Percentiles rank a stretch among this genome's conserved stretches.
These are phyloP conservation scores for Stenodema calcarata DNA, from an alignment of 2,888 invertebrate genomes.

Conservation along the genomic window DNA sequence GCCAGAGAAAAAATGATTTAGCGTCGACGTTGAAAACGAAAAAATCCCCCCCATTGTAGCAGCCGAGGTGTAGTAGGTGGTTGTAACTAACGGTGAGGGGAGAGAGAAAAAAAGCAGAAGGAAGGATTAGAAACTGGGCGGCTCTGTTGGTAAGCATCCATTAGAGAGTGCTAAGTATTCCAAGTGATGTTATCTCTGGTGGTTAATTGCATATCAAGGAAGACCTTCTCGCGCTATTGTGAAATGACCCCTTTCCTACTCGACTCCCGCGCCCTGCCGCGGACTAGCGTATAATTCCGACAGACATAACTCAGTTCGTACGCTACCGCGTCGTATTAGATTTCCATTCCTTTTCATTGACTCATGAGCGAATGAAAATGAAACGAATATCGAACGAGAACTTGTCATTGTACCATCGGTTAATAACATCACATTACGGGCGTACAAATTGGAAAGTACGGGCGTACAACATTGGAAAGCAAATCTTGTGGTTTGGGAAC, in stretches of 20 bases:
- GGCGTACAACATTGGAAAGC: too few relatives aligned
- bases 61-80: background rate
- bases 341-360: too few relatives aligned
- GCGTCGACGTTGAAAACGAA: background rate
- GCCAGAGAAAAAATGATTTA: background rate
- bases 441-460: too few relatives aligned
- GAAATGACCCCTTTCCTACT: conserved; percentile 43
- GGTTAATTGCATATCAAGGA: conserved; percentile 49
- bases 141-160: conserved; percentile 42
- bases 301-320: background rate
- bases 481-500: too few relatives aligned
- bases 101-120: background rate
- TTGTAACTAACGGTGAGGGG: conserved; percentile 28
- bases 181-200: conserved; percentile 39
- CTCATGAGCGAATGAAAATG: too few relatives aligned
- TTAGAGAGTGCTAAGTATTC: conserved; percentile 47
- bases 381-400: too few relatives aligned
- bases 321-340: background rate
- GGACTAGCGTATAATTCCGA: background rate
- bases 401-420: too few relatives aligned
- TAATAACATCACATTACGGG: too few relatives aligned
- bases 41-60: background rate
- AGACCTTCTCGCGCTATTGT: conserved; percentile 41
- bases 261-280: background rate
- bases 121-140: conserved; percentile 27